phyloP scores from a whole-genome alignment of 2,888 invertebrate species.

The Stenodema calcarata region DNA sequence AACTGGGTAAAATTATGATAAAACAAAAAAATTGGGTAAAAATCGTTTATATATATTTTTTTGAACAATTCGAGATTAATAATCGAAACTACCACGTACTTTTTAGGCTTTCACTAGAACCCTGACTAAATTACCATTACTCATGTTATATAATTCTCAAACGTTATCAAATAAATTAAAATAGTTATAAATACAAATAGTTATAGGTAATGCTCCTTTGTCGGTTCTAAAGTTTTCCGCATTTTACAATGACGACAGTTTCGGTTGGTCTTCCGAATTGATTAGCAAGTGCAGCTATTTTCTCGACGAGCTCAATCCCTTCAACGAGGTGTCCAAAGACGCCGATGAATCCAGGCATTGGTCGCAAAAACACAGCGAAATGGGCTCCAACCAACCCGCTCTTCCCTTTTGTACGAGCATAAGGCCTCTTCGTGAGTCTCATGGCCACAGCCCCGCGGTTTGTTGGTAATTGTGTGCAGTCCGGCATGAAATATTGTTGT shows the following conservation, averaged over 20 bases:
- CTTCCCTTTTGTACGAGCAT: no score
- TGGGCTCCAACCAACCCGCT: conserved; percentile 84
- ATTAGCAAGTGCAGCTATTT: conserved; percentile 78
- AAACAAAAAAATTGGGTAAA: conserved; percentile 40
- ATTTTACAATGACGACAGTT: conserved; percentile 75
- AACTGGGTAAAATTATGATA: no score
- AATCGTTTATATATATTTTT: conserved; percentile 38
- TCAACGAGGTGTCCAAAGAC: conserved; percentile 83
- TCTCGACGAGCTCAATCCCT: conserved; percentile 78
- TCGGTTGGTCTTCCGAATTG: conserved; percentile 79
- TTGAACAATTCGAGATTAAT: conserved; percentile 43
- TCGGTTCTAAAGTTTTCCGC: conserved; percentile 71
- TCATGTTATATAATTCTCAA: conserved; percentile 21
- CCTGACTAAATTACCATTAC: conserved; percentile 55
- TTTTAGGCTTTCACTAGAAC: conserved; percentile 55
- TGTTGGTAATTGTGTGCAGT: conserved; percentile 78
- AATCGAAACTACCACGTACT: conserved; percentile 53
- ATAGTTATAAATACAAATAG: no score
- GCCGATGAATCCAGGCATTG: conserved; percentile 82
- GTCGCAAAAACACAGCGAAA: conserved; percentile 80
- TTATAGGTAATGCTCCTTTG: conserved; percentile 11
- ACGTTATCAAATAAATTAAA: conserved; percentile 19
- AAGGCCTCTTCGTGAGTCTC: conserved; percentile 80
- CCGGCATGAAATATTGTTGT: conserved; percentile 80
- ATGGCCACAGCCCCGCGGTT: conserved; percentile 82